Evolutionary conservation across 2,888 invertebrate genomes (phyloP), one percentile per base, ranked within the genome.

Genomic region (Saturnia pavonia): DNA sequence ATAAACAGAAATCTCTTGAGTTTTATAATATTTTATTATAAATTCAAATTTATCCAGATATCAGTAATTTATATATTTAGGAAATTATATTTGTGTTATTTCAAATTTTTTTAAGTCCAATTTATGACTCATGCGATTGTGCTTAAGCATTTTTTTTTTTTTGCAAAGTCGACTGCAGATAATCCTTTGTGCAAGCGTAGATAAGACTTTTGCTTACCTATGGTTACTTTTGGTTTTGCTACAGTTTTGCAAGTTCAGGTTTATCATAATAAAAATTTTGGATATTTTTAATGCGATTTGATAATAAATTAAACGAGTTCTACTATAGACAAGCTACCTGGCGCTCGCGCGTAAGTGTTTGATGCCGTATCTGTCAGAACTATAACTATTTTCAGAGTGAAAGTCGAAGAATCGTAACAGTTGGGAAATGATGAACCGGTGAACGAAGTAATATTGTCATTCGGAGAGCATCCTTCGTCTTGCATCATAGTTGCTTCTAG

Each of bases 321-420:
- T n/a, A n/a, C n/a, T n/a, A n/a, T n/a, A n/a, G n/a, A n/a, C 8
- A 19, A 19, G 6, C 6, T 82, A 95, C 96, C 96, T 77, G 96
- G 97, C 4, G 96, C 95, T 80, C 97, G 91, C 73, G 95, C 95
- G 69, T 94, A 96, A 0, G 96, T 96, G 76, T 96, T 96, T 1
- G 94, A 91, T 0, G 97, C 95, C 0, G 95, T 87, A 81, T 97
- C 96, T 0, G 97, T 96, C 25, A 94, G 83, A 0, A 95, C 95
- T 63, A 82, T 76, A 0, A 86, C 91, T 0, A 85, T 85, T 69
- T 82, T 91, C 1, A 94, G 77, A 60, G 89, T 91, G 94, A 95
- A 96, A 34, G 91, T 91, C 0, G 91, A 88, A 3, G 84, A 76
- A 67, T 95, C 89, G 80, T 96, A 96, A 77, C 95, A 95, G 75